These are phyloP conservation scores for Nanorana parkeri DNA, from an alignment of 2,113 vertebrate genomes.

Conservation along the genomic window DNA sequence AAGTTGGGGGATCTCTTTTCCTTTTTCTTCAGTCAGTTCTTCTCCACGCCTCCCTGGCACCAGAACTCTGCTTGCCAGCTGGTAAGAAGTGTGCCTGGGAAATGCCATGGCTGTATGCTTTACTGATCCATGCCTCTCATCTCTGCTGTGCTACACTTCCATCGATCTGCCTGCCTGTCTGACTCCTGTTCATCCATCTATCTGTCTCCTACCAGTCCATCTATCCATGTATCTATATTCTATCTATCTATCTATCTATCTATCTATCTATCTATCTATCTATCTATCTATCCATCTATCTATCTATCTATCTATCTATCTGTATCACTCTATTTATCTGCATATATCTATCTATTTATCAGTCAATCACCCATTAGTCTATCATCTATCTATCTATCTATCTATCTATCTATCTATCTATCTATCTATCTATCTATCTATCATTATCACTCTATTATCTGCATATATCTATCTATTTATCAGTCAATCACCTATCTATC, in stretches of 20 bases:
- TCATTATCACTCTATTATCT: too few relatives aligned
- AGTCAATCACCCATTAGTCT: background rate
- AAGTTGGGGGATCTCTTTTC: conserved; percentile 37
- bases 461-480: too few relatives aligned
- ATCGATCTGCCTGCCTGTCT: background rate
- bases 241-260: background rate
- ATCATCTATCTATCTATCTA: background rate
- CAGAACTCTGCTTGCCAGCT: conserved; percentile 42
- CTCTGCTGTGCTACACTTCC: background rate
- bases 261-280: background rate
- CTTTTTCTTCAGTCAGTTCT: conserved; percentile 55
- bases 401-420: background rate
- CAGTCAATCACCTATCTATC: too few relatives aligned
- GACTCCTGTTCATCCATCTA: background rate
- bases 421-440: background rate
- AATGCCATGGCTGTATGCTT: conserved; percentile 30
- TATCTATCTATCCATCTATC: background rate
- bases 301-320: conserved; percentile 10
- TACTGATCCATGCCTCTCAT: background rate
- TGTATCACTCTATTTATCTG: background rate
- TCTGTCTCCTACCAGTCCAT: background rate
- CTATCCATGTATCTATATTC: background rate
- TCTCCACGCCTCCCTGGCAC: conserved; percentile 55
- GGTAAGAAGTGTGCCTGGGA: conserved; percentile 43
- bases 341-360: background rate